Percentiles rank a stretch among this genome's conserved stretches.
Evolutionary conservation across 2,888 invertebrate species (phyloP).

Genomic region (Ashinkailepas kermadecensis): DNA sequence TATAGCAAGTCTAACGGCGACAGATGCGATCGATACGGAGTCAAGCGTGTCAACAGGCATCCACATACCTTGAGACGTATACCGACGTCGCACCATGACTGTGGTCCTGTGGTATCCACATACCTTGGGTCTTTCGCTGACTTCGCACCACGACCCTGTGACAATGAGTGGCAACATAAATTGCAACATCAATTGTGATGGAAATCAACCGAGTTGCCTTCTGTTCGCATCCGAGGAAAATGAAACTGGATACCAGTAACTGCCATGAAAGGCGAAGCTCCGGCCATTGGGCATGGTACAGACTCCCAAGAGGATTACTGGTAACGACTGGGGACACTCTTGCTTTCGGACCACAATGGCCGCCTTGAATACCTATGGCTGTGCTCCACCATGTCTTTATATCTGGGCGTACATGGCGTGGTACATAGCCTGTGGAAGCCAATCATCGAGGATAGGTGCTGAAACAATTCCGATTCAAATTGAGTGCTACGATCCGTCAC

Average conservation of each 20-base stretch:
- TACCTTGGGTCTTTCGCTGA: too few species aligned
- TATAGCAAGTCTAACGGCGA: too few species aligned
- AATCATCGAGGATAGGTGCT: slow-evolving; percentile 25
- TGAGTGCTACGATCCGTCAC: slow-evolving; percentile 39
- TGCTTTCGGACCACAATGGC: slow-evolving; percentile 38
- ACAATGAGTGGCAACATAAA: too few species aligned
- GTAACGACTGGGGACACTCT: slow-evolving; percentile 38
- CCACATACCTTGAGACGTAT: too few species aligned
- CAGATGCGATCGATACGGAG: too few species aligned
- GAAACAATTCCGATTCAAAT: slow-evolving; percentile 37
- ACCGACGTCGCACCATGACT: too few species aligned
- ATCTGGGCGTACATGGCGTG: slow-evolving; percentile 36
- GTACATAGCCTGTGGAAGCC: slow-evolving; percentile 27
- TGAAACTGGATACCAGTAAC: background rate
- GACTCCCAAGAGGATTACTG: slow-evolving; percentile 39
- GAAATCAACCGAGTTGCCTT: too few species aligned
- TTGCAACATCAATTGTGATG: too few species aligned
- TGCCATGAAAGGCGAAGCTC: background rate
- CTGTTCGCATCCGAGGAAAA: too few species aligned
- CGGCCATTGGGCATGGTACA: slow-evolving; percentile 29
- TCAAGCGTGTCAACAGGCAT: too few species aligned
- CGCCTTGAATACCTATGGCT: slow-evolving; percentile 42
- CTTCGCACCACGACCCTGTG: too few species aligned
- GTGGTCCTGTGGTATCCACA: too few species aligned
- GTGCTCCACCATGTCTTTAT: slow-evolving; percentile 43